Evolutionary conservation across 2,888 invertebrate genomes (phyloP).

Genomic region (Ashinkailepas kermadecensis): DNA sequence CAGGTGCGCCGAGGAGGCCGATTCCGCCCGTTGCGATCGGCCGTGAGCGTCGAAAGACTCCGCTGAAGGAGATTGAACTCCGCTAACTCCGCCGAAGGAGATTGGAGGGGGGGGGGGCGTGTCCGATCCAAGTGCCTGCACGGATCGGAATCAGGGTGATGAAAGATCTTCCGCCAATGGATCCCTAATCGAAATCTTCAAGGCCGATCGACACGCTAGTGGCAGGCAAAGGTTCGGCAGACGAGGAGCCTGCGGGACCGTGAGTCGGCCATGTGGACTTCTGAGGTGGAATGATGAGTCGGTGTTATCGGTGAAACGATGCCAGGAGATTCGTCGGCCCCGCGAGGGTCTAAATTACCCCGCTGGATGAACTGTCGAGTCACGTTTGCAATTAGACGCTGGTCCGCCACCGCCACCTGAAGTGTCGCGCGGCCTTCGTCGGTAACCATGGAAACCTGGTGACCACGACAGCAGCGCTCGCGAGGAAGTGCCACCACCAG

Average conservation of each 20-base stretch:
- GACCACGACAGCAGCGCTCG: background rate
- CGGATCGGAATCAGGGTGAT: background rate
- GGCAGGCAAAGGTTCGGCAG: background rate
- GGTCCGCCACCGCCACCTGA: background rate
- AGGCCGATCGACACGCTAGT: background rate
- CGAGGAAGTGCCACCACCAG: background rate
- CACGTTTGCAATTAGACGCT: background rate
- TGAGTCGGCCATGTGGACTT: background rate
- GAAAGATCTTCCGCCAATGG: background rate
- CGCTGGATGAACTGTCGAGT: background rate
- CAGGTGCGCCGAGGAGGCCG: background rate
- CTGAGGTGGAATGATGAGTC: no score
- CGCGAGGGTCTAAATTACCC: no score
- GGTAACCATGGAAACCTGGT: background rate
- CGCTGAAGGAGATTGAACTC: background rate
- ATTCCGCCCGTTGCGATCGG: background rate
- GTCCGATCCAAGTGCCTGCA: background rate
- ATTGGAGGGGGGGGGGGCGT: background rate
- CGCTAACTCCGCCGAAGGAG: background rate
- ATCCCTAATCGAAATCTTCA: background rate
- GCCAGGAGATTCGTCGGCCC: no score
- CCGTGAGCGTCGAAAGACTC: background rate
- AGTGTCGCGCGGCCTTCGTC: background rate
- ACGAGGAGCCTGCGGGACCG: background rate
- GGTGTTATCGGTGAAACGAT: no score